phyloP scores from a whole-genome alignment of 2,888 invertebrate species.

The Sabellastarte sp. region DNA sequence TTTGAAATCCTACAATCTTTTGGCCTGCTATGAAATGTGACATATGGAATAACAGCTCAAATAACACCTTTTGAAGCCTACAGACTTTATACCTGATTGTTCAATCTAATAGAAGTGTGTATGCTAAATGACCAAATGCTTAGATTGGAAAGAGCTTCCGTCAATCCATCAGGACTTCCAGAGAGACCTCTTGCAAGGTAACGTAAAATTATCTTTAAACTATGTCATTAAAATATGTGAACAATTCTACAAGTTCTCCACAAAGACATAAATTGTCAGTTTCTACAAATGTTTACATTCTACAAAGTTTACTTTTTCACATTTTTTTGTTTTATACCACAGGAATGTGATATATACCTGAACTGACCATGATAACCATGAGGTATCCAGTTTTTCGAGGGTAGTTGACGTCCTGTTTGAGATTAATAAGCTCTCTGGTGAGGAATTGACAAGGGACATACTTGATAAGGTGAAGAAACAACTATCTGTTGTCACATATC shows the following conservation, averaged over 20 bases:
- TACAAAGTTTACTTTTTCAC: too few relatives aligned
- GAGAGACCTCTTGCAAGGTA: slow-evolving; percentile 39
- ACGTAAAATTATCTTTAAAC: background rate
- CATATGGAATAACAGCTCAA: too few relatives aligned
- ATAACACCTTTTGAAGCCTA: too few relatives aligned
- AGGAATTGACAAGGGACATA: slow-evolving; percentile 1
- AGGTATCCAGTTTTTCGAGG: slow-evolving; percentile 50
- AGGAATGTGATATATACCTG: slow-evolving; percentile 56
- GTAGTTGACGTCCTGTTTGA: slow-evolving; percentile 45
- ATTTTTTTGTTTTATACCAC: too few relatives aligned
- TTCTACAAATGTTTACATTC: too few relatives aligned
- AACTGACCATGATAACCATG: slow-evolving; percentile 42
- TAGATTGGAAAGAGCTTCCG: slow-evolving; percentile 57
- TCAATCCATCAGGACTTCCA: slow-evolving; percentile 57
- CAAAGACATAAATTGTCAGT: too few relatives aligned
- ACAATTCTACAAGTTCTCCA: too few relatives aligned
- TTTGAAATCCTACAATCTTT: too few relatives aligned
- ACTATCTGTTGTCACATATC: slow-evolving; percentile 11
- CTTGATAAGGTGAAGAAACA: slow-evolving; percentile 14
- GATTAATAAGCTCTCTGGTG: slow-evolving; percentile 25
- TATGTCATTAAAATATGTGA: too few relatives aligned
- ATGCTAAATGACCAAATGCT: slow-evolving; percentile 51
- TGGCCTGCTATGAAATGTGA: too few relatives aligned
- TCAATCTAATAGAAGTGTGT: slow-evolving; percentile 38
- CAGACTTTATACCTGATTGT: slow-evolving; percentile 1